Base-by-base conservation (phyloP, 2,888 invertebrate species). In the Apamea anceps region DNA sequence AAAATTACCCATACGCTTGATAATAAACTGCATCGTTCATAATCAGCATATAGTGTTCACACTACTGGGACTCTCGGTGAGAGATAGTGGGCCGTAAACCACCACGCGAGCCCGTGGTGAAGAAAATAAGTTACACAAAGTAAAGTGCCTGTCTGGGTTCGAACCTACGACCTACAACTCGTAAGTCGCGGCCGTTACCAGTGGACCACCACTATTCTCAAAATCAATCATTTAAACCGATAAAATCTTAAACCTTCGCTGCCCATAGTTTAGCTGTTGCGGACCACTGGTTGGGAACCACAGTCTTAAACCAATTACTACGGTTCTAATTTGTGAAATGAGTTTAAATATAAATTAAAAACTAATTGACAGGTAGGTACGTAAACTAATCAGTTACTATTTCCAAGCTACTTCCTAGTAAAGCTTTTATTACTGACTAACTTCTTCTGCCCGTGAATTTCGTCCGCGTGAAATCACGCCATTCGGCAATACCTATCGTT, bases 271-370 rank as follows among this genome's bases (percentile, higher is more conserved):
- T 25, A 15, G 0, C 10, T 32, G 25, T 37, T 12, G 15, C n/a
- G 25, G 54, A 18, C 25, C 15, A 18, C 1, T 54, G 54, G 3
- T 72, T 37, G 54, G 25, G 18, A 37, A 72, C 54, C 71, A 71
- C 71, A 25, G 54, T 63, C 66, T 63, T 57, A 74, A n/a, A 62
- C n/a, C 25, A 67, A 79, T 63, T 83, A 84, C 42, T 8, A 60
- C 57, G 51, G 71, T 25, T 37, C 62, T 71, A 72, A 72, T 83
- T 72, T 62, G 32, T 72, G n/a, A 37, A 75, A 83, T 54, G 74
- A 75, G 75, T 75, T 75, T 54, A 75, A 45, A 63, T 71, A 62
- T 71, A 62, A 81, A 81, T 75, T 75, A 63, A 67, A 78, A 74
- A 48, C 72, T 74, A 79, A 72, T 80, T 60, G 65, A n/a, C 81